Conservation (phyloP, 2,888 invertebrate species). For the Lasioglossum calceatum region DNA sequence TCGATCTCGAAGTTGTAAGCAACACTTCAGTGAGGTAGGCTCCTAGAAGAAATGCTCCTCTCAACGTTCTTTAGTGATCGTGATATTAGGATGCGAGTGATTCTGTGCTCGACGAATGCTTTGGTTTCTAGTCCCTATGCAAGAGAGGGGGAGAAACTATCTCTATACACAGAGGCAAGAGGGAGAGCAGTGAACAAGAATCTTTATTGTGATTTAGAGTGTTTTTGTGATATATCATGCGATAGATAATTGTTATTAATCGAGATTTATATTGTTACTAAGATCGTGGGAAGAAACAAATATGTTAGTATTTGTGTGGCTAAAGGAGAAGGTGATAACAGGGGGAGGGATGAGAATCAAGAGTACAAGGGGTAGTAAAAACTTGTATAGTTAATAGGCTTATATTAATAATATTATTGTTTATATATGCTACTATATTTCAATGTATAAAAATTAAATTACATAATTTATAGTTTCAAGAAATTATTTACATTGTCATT, state of each 20-base stretch:
- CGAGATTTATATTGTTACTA: background rate
- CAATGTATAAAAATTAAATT: background rate
- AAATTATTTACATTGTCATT: background rate
- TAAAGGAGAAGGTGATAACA: background rate
- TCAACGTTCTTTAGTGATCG: background rate
- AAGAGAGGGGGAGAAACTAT: slow-evolving; percentile 24
- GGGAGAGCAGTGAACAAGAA: slow-evolving; percentile 33
- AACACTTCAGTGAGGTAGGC: background rate
- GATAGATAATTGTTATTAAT: slow-evolving; percentile 10
- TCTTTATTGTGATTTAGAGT: slow-evolving; percentile 48
- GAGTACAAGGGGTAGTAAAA: background rate
- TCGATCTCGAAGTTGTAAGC: background rate
- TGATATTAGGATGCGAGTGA: slow-evolving; percentile 28
- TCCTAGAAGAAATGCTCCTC: background rate
- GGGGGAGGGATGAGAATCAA: background rate
- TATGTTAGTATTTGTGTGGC: slow-evolving; percentile 6
- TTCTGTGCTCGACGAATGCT: slow-evolving; percentile 34
- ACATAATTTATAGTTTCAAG: background rate
- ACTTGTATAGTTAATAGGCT: background rate
- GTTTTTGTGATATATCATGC: slow-evolving; percentile 20
- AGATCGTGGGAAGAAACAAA: background rate
- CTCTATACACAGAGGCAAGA: slow-evolving; percentile 38
- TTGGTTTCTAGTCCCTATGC: slow-evolving; percentile 42
- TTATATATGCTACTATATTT: background rate
- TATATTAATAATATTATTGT: background rate